Percentiles rank a stretch among this genome's conserved stretches.
Conservation (phyloP, 2,797 vertebrate species). For the Euphonia xanthogaster region DNA sequence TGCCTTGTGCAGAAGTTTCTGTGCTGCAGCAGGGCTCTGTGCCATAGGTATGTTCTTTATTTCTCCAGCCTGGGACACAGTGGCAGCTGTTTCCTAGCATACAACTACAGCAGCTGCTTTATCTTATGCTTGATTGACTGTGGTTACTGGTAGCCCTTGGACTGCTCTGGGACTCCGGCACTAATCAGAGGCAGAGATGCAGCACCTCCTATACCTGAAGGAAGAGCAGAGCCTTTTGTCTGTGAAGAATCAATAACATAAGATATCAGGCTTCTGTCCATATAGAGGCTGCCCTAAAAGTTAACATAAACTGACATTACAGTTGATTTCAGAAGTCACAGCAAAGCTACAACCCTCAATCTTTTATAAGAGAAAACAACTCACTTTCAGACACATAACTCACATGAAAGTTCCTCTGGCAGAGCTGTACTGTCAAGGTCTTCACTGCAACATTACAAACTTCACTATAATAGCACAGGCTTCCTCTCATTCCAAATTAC, state of each 20-base stretch:
- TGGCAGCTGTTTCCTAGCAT: neutral
- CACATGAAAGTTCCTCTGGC: neutral
- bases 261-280: neutral
- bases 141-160: neutral
- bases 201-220: neutral
- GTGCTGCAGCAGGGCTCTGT: neutral
- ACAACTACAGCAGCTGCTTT: neutral
- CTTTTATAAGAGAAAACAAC: neutral
- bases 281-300: neutral
- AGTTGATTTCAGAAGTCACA: neutral
- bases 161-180: neutral
- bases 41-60: neutral
- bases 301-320: neutral
- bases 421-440: neutral
- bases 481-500: neutral
- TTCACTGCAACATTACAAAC: neutral
- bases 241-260: neutral
- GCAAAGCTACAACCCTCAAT: neutral
- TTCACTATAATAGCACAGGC: neutral
- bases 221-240: neutral
- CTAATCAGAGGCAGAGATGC: neutral
- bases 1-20: neutral
- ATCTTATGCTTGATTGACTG: neutral
- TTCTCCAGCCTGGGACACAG: neutral
- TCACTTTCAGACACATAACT: neutral